Percentiles rank a stretch among this genome's conserved stretches.
These are phyloP conservation scores for Oreochromis grahami DNA, from an alignment of 2,797 vertebrate species.

Conservation along the genomic window DNA sequence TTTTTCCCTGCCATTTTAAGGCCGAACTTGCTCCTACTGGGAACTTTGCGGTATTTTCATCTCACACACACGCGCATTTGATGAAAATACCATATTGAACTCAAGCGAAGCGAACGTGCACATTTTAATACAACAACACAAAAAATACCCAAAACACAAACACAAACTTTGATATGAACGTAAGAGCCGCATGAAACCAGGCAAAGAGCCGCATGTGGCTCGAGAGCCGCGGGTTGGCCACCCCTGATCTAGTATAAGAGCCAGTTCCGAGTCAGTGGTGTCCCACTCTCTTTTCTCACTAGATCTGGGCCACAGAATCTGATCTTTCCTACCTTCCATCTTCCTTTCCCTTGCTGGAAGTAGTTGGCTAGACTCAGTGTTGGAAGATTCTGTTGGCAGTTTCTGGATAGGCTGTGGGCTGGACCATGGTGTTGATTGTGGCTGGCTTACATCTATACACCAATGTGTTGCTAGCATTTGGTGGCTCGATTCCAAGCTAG, in stretches of 20 bases:
- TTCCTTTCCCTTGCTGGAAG: too few species aligned
- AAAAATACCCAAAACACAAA: accelerated
- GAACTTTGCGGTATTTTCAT: background rate
- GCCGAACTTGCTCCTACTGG: background rate
- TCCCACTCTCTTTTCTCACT: too few species aligned
- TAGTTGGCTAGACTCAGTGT: too few species aligned
- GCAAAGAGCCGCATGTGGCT: background rate
- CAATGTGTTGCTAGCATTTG: too few species aligned
- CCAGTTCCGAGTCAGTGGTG: too few species aligned
- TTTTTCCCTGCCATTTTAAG: background rate
- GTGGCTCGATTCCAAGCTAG: too few species aligned
- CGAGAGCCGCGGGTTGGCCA: background rate
- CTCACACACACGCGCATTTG: background rate
- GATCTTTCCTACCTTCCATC: too few species aligned
- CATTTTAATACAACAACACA: background rate
- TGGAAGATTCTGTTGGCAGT: too few species aligned
- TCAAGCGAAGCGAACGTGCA: background rate
- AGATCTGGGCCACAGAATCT: too few species aligned
- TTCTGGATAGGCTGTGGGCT: too few species aligned
- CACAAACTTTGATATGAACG: background rate
- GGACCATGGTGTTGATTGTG: too few species aligned
- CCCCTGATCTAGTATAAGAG: background rate
- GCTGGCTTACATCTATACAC: too few species aligned
- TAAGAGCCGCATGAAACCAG: background rate
- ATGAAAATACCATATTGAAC: background rate